Percentiles rank a stretch among this genome's conserved stretches.
Conservation (phyloP, 2,113 vertebrate genomes). For the human region DNA sequence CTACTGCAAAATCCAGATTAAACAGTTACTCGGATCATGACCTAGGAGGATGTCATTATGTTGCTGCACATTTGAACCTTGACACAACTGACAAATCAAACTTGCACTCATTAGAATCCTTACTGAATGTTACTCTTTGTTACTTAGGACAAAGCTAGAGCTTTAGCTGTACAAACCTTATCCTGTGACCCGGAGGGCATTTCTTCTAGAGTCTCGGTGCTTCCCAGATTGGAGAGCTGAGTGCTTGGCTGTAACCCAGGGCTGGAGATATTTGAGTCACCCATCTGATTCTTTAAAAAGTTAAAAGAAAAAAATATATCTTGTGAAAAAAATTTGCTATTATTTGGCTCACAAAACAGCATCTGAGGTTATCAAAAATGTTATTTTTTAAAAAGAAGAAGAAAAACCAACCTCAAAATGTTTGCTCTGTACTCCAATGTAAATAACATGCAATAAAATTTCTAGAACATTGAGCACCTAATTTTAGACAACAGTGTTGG, state of each 20-base stretch:
- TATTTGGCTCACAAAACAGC: constrained; percentile 35
- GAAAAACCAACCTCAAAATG: neutral
- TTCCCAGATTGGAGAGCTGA: constrained; percentile 81
- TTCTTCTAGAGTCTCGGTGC: constrained; percentile 81
- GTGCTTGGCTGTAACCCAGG: constrained; percentile 81
- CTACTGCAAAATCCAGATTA: neutral
- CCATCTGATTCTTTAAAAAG: constrained; percentile 83
- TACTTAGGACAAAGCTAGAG: neutral
- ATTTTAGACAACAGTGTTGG: neutral
- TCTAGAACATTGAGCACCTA: constrained; percentile 17
- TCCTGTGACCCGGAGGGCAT: constrained; percentile 78
- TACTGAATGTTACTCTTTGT: neutral
- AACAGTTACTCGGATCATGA: neutral
- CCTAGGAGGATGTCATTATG: neutral
- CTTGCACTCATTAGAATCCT: neutral
- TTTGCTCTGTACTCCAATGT: neutral
- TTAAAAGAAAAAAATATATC: constrained; percentile 20
- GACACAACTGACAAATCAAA: neutral
- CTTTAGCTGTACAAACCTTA: constrained; percentile 80
- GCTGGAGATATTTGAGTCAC: constrained; percentile 80
- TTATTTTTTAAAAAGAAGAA: neutral
- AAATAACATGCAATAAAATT: constrained; percentile 11
- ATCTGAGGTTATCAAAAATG: constrained; percentile 1
- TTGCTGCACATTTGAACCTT: neutral
- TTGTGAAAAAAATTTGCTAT: constrained; percentile 32